Evolutionary conservation across 2,797 vertebrate genomes (phyloP), one percentile per base, ranked within the genome.

Genomic region (Megalops cyprinoides): DNA sequence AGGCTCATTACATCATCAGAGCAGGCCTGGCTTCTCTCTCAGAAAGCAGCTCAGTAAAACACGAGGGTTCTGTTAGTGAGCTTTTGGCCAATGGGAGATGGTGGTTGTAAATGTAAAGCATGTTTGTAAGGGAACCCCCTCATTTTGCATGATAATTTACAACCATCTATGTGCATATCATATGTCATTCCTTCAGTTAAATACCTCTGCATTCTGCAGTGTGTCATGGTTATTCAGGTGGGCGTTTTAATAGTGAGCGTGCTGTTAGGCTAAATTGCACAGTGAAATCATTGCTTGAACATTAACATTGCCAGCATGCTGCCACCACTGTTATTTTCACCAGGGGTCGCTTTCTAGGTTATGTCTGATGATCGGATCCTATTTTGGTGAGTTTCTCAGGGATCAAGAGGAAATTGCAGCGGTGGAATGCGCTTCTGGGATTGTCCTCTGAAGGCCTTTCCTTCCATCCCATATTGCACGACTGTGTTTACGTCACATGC

Each of bases 171-270:
- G 58, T 28, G 12, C 58, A 34, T 28, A 62, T 62, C 9, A 31
- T 31, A 62, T 62, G 58, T 62, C 10, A 62, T 62, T 62, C 28
- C 12, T 62, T 37, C 15, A 39, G 39, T 23, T 69, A 69, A 39
- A 69, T n/a, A 69, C 37, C 65, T 69, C 65, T 69, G 34, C 37
- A 69, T 69, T 69, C 37, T 69, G 65, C 3, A 39, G 34, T 62
- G 34, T 69, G 65, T 42, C 65, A 69, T 15, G 23, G 20, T 69
- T 69, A 42, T 69, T 69, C 18, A 20, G 5, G 4, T 0, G 2
- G 65, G 65, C 65, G 42, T 69, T 69, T 69, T 69, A 67, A 67
- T 67, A 31, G 62, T 67, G 28, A 42, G 65, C 20, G 58, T 14
- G 15, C 23, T 42, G 65, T 42, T 42, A 20, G 65, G 34, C 37